Evolutionary conservation across 2,113 vertebrate species (phyloP).

Genomic region (Panthera uncia): DNA sequence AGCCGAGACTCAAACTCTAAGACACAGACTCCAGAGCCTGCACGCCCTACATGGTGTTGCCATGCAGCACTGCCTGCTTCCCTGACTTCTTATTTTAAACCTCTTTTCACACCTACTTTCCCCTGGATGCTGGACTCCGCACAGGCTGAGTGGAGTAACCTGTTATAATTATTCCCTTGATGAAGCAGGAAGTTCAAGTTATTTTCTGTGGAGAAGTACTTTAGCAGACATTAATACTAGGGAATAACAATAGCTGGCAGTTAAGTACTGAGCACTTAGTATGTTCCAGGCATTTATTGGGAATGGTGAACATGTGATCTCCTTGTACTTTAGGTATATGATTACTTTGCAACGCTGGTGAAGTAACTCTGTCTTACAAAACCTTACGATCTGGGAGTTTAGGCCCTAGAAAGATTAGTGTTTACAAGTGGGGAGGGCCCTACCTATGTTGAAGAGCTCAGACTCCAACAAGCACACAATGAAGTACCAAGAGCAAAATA

Average conservation of each 20-base stretch:
- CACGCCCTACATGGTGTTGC: neutral
- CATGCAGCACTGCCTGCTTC: neutral
- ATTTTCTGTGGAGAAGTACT: slow-evolving; percentile 7
- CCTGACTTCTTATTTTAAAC: neutral
- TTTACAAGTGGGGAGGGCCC: neutral
- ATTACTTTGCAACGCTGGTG: no score
- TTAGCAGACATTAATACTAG: slow-evolving; percentile 12
- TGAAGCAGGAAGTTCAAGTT: slow-evolving; percentile 16
- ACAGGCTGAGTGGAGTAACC: neutral
- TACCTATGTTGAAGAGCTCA: neutral
- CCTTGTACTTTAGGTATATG: neutral
- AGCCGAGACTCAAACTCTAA: neutral
- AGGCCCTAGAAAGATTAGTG: neutral
- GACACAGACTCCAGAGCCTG: neutral
- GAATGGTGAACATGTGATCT: neutral
- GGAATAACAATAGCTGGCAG: neutral
- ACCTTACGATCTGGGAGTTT: neutral
- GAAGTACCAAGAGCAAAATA: neutral
- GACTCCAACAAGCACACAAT: neutral
- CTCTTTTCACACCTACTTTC: neutral
- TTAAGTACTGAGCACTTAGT: neutral
- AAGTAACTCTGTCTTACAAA: neutral
- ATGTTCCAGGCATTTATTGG: neutral
- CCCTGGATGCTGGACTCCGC: neutral
- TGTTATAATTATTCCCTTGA: neutral